A percentile compares a stretch with the other conserved stretches of the same genome.
Evolutionary conservation across 2,888 invertebrate species (phyloP).

Genomic region (Drosophila cognata): DNA sequence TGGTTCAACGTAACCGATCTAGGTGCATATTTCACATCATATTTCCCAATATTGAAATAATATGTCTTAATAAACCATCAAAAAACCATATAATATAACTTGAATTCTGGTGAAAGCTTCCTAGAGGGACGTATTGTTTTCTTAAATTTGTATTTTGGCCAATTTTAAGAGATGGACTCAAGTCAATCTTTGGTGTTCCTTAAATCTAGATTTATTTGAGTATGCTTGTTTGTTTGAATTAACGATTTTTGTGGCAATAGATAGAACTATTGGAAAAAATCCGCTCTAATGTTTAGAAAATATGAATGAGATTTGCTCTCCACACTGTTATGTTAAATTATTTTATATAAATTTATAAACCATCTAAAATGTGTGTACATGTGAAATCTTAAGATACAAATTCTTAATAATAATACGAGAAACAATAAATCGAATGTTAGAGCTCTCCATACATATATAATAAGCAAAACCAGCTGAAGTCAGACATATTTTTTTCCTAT

Average conservation of each 20-base stretch:
- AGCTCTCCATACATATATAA: neutral
- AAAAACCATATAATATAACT: neutral
- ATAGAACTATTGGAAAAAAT: neutral
- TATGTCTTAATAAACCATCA: neutral
- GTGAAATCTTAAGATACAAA: neutral
- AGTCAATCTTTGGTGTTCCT: neutral
- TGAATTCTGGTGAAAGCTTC: neutral
- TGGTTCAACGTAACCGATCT: slow-evolving; percentile 10
- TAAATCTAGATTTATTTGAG: neutral
- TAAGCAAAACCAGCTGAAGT: too few species aligned
- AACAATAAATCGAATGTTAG: neutral
- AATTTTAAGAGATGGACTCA: neutral
- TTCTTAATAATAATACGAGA: neutral
- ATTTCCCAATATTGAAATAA: neutral
- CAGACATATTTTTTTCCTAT: too few species aligned
- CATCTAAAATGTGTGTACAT: neutral
- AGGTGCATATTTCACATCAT: neutral
- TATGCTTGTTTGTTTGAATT: neutral
- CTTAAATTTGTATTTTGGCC: neutral
- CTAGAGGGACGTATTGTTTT: neutral
- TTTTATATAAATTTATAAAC: neutral
- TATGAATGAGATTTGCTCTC: neutral
- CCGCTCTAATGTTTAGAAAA: too few species aligned
- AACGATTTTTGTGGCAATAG: neutral
- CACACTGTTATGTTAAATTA: neutral